phyloP scores from a whole-genome alignment of 2,888 invertebrate genomes.

The Netelia inedita region DNA sequence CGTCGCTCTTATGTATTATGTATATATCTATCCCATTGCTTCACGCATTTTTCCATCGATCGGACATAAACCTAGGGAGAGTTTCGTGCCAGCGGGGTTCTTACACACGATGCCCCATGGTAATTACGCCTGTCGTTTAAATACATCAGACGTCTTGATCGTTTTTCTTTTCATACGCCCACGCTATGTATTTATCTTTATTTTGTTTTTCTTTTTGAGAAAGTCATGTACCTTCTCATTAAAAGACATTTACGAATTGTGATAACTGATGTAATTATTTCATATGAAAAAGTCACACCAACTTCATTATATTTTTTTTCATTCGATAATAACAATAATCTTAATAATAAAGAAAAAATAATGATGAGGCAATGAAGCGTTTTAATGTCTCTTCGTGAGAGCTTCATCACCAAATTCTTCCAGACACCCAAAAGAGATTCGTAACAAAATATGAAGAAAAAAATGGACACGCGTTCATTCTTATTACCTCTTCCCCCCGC shows the following conservation, averaged over 20 bases:
- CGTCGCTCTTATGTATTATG: slow-evolving; percentile 10
- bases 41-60: slow-evolving; percentile 78
- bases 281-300: slow-evolving; percentile 7
- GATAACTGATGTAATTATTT: neutral
- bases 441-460: slow-evolving; percentile 26
- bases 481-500: slow-evolving; percentile 25
- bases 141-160: neutral
- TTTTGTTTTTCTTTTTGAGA: neutral
- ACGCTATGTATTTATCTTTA: neutral
- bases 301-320: neutral
- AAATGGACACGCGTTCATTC: slow-evolving; percentile 45
- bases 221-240: neutral
- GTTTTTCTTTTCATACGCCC: neutral
- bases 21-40: slow-evolving; percentile 59
- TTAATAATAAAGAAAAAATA: neutral
- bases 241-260: slow-evolving; percentile 12
- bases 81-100: slow-evolving; percentile 32
- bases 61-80: slow-evolving; percentile 36
- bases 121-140: neutral
- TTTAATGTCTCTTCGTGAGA: slow-evolving; percentile 9
- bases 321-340: slow-evolving; percentile 14
- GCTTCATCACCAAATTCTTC: slow-evolving; percentile 31
- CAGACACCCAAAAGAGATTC: slow-evolving; percentile 4
- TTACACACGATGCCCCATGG: neutral
- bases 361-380: neutral